Evolutionary conservation across 1,140 invertebrate genomes (phyloP), one percentile per base, ranked within the genome.

Genomic region (Rhizoglyphus robini): DNA sequence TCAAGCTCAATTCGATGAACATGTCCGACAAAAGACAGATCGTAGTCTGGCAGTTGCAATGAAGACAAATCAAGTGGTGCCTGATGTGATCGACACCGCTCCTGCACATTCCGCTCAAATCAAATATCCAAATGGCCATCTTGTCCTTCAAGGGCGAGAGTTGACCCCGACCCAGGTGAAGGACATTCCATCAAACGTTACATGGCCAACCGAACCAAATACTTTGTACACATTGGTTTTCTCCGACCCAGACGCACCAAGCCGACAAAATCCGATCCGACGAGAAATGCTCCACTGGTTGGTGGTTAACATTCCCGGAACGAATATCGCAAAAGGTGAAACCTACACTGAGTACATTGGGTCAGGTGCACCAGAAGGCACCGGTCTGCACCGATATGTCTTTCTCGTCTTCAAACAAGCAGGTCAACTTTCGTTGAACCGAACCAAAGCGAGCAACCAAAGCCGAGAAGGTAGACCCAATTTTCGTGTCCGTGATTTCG

Each of bases 141-240:
- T 23, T 63, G 18, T 4, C 8, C 18, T n/a, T n/a, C 18, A 13
- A n/a, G 62, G 62, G 18, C 25, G n/a, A 20, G 62, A 63, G 20
- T 54, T 63, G 38, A 63, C 62, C 8, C 62, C 62, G 4, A 63
- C 20, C 5, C 46, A 47, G 23, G 30, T 30, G 2, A 13, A 60
- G 18, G 0, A 49, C 4, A 18, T 30, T 23, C 62, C 62, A 4
- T 20, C 11, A 25, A 31, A 49, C 2, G n/a, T 62, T 47, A 23
- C 25, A 25, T 63, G 38, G 47, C 62, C 5, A 18, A 5, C 30
- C 8, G 58, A 60, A 29, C 20, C 20, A 41, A 5, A 4, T 8
- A 5, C 5, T 32, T 41, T 47, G 5, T 94, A 92, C 71, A 87
- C 86, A 1, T 74, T 94, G 0, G 82, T 84, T 59, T 84, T 91